phyloP scores from a whole-genome alignment of 64 coral and sea anemone species.

The Catalaphyllia jardinei region DNA sequence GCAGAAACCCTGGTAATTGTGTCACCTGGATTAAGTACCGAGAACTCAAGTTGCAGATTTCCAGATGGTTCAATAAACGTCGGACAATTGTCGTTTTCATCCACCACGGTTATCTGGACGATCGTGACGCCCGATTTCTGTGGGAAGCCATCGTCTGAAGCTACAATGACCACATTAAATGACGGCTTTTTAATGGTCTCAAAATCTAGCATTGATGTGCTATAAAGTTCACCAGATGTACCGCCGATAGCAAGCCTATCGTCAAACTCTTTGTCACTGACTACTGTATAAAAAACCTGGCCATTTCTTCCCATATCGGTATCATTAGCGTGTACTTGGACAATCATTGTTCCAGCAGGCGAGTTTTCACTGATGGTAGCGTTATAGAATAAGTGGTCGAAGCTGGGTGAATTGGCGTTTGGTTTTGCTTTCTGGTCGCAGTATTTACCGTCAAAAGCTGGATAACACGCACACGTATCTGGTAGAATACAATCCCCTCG shows the following conservation, averaged over 20 bases:
- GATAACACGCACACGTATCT: constrained; percentile 30
- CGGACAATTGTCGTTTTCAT: constrained; percentile 61
- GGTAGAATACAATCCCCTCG: constrained; percentile 42
- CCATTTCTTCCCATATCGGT: constrained; percentile 69
- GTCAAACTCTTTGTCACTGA: not conserved
- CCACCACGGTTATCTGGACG: constrained; percentile 15
- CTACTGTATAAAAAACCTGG: constrained; percentile 58
- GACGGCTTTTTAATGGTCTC: not conserved
- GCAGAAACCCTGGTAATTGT: constrained; percentile 9
- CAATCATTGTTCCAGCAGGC: constrained; percentile 25
- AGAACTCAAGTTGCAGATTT: constrained; percentile 10
- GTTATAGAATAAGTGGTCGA: constrained; percentile 12
- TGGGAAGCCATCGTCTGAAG: constrained; percentile 40
- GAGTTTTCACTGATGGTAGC: constrained; percentile 24
- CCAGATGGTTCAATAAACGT: constrained; percentile 18
- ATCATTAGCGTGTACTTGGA: constrained; percentile 70
- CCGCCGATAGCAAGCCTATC: constrained; percentile 8
- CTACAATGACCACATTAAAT: constrained; percentile 29
- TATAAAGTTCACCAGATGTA: constrained; percentile 31
- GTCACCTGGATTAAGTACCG: not conserved
- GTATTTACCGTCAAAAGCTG: constrained; percentile 21
- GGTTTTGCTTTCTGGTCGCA: constrained; percentile 33
- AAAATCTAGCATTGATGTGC: constrained; percentile 6
- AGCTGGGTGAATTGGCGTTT: constrained; percentile 27
- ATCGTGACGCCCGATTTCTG: not conserved